phyloP scores from a whole-genome alignment of 2,888 invertebrate species.

The Watsonalla binaria region DNA sequence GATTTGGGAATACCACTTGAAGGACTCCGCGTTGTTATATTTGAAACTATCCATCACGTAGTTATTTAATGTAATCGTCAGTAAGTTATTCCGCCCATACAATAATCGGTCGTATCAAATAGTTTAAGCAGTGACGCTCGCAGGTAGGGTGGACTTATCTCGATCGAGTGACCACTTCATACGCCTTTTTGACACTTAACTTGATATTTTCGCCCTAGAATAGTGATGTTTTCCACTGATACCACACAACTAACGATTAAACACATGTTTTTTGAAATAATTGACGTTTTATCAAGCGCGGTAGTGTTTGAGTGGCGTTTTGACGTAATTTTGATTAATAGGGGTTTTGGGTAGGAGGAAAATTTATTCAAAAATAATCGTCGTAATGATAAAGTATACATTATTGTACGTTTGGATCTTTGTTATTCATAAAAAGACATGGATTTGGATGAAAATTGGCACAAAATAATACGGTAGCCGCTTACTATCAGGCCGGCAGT shows the following conservation, averaged over 20 bases:
- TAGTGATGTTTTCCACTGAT: constrained; percentile 46
- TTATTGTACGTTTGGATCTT: not conserved
- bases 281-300: constrained; percentile 41
- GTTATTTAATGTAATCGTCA: too few species aligned
- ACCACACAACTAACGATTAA: constrained; percentile 43
- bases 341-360: constrained; percentile 10
- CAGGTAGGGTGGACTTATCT: constrained; percentile 58
- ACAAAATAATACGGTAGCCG: too few species aligned
- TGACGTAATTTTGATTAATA: constrained; percentile 33
- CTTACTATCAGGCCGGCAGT: too few species aligned
- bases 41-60: too few species aligned
- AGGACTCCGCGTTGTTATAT: too few species aligned
- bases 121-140: constrained; percentile 20
- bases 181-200: constrained; percentile 65
- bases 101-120: constrained; percentile 2
- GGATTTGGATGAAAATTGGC: too few species aligned
- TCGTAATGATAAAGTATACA: not conserved
- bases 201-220: constrained; percentile 32
- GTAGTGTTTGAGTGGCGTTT: constrained; percentile 33
- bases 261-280: constrained; percentile 62
- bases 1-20: too few species aligned
- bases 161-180: constrained; percentile 64
- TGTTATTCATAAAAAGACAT: too few species aligned
- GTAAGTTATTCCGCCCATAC: not conserved
- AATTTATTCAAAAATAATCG: not conserved